Percentiles rank a stretch among this genome's conserved stretches.
These are phyloP conservation scores for Atopsyche davidsoni DNA, from an alignment of 1,140 invertebrate genomes.

Conservation along the genomic window DNA sequence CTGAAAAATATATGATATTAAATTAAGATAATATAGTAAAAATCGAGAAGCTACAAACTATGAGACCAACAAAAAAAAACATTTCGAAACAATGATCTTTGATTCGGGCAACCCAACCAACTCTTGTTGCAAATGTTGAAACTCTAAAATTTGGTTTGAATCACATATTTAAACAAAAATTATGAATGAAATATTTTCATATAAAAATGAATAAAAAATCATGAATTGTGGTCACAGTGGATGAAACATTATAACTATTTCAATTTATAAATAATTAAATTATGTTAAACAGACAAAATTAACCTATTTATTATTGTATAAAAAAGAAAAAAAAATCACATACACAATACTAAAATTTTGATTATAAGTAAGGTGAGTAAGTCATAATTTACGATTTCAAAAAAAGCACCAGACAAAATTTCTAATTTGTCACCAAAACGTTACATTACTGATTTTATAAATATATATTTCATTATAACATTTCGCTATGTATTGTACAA, in stretches of 20 bases:
- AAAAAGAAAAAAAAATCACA: too few species aligned
- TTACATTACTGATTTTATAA: too few species aligned
- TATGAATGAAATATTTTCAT: not conserved
- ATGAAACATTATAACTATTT: not conserved
- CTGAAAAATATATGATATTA: conserved; percentile 1
- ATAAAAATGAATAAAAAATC: not conserved
- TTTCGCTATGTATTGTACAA: too few species aligned
- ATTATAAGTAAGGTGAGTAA: too few species aligned
- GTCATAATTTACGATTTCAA: too few species aligned
- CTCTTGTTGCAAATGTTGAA: too few species aligned
- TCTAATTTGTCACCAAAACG: conserved; percentile 10
- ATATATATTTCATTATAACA: too few species aligned
- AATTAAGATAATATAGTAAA: too few species aligned
- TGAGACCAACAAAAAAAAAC: not conserved
- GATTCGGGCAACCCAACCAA: not conserved
- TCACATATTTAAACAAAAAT: not conserved
- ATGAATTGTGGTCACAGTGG: not conserved
- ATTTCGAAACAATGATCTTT: not conserved
- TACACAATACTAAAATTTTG: too few species aligned
- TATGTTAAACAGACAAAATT: too few species aligned
- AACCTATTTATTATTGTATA: too few species aligned
- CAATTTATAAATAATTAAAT: too few species aligned
- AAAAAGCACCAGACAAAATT: conserved; percentile 22
- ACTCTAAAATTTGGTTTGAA: not conserved
- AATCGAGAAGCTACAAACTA: not conserved